Conservation (phyloP, 2,797 vertebrate species). For the Danio tinwini region DNA sequence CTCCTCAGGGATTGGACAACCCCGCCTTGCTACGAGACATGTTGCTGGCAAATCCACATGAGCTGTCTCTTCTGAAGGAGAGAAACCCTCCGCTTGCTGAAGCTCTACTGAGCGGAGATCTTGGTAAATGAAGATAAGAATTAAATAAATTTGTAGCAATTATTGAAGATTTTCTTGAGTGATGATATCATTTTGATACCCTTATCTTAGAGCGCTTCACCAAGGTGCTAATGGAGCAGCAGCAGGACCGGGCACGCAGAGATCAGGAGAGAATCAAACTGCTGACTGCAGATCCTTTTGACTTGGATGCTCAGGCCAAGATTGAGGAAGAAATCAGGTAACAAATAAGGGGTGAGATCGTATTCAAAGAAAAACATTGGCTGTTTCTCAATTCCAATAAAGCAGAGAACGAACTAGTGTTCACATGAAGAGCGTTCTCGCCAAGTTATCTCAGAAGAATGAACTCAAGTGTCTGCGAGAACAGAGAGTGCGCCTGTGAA, state of each 20-base stretch:
- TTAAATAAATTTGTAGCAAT: neutral
- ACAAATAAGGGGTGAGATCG: neutral
- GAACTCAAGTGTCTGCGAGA: too few relatives aligned
- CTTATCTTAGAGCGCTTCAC: conserved; percentile 88
- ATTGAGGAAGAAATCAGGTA: conserved; percentile 99
- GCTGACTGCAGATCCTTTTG: conserved; percentile 95
- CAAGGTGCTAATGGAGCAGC: conserved; percentile 93
- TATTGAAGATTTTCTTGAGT: neutral
- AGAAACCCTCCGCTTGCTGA: conserved; percentile 94
- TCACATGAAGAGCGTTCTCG: too few relatives aligned
- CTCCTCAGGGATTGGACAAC: conserved; percentile 93
- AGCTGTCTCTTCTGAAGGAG: conserved; percentile 96
- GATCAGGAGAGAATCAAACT: conserved; percentile 96
- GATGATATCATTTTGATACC: neutral
- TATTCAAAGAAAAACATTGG: neutral
- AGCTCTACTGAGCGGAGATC: conserved; percentile 94
- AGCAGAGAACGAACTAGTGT: too few relatives aligned
- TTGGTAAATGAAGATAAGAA: conserved; percentile 78
- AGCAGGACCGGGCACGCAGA: conserved; percentile 91
- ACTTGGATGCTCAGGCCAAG: conserved; percentile 97
- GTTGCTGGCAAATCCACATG: conserved; percentile 94
- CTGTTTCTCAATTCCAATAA: too few relatives aligned
- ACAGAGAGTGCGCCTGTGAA: too few relatives aligned
- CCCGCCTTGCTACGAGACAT: conserved; percentile 94
- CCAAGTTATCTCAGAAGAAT: too few relatives aligned